Evolutionary conservation across 2,797 vertebrate genomes (phyloP), one percentile per base, ranked within the genome.

Genomic region (Thunnus albacares): DNA sequence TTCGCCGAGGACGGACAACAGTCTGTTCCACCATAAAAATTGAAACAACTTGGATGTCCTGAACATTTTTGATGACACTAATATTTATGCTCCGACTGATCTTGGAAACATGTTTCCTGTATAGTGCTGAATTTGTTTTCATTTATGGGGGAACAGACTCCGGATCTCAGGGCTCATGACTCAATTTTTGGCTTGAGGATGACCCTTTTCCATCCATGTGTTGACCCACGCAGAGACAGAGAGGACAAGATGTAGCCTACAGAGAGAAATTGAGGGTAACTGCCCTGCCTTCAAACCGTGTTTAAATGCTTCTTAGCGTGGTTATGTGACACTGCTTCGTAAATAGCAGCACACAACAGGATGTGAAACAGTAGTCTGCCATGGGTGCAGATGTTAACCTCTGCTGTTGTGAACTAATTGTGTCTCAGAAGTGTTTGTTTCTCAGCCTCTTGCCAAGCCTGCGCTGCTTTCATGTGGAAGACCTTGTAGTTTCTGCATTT

Each of bases 341-440:
- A 41, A 18, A 61, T 12, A 41, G 75, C 58, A 20, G n/a, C 22
- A 6, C 3, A 5, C 43, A 66, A 26, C 64, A 64, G 72, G 66
- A 58, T 68, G 68, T 84, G 56, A 78, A 71, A 87, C 77, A 71
- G 84, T 75, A 76, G 77, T 53, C 53, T 56, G 71, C 51, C 35
- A 8, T 73, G 38, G 61, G 71, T 81, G 13, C 85, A 87, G 82
- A 84, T 87, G 84, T 76, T 64, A 78, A 75, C 26, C 60, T 75
- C 70, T 60, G 20, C 68, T 80, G 65, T 56, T 76, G 75, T 76
- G 82, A 81, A 81, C 71, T 84, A 87, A 87, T 80, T 84, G 68
- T 52, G 51, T 58, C 76, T 67, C 49, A 14, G 38, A 78, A 56
- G 18, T 59, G 41, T 83, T 83, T 80, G 71, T 81, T 76, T 81